Percentiles rank a stretch among this genome's conserved stretches.
Evolutionary conservation across 2,888 invertebrate genomes (phyloP).

Genomic region (Notodonta ziczac): DNA sequence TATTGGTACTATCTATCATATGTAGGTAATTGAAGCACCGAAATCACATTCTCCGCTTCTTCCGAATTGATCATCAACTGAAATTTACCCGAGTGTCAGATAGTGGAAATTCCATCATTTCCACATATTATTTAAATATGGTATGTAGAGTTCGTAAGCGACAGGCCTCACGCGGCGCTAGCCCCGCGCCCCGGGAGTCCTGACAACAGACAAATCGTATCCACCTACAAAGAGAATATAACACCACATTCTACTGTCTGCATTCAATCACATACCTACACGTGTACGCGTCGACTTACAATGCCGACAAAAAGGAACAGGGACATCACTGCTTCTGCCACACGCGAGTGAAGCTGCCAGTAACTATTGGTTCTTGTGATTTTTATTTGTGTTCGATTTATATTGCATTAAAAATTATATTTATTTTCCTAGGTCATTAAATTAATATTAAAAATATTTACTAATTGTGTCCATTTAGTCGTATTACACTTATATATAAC

Average conservation of each 20-base stretch:
- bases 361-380: conserved; percentile 2
- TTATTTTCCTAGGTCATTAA: too few relatives aligned
- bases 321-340: conserved; percentile 18
- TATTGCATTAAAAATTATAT: too few relatives aligned
- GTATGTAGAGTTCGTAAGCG: conserved; percentile 30
- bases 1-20: too few relatives aligned
- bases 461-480: too few relatives aligned
- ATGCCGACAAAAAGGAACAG: conserved; percentile 26
- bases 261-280: conserved; percentile 16
- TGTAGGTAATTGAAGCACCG: too few relatives aligned
- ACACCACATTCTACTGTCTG: background rate
- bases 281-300: conserved; percentile 26
- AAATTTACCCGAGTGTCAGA: too few relatives aligned
- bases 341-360: conserved; percentile 25
- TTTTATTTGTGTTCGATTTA: too few relatives aligned
- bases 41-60: too few relatives aligned
- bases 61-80: too few relatives aligned
- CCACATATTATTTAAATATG: background rate
- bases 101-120: background rate
- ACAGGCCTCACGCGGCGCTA: conserved; percentile 45
- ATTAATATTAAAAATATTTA: too few relatives aligned
- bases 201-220: conserved; percentile 19
- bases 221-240: background rate
- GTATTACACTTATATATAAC: too few relatives aligned
- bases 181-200: conserved; percentile 32